Evolutionary conservation across 1,140 invertebrate species (phyloP).

Genomic region (Drosophila mayri): DNA sequence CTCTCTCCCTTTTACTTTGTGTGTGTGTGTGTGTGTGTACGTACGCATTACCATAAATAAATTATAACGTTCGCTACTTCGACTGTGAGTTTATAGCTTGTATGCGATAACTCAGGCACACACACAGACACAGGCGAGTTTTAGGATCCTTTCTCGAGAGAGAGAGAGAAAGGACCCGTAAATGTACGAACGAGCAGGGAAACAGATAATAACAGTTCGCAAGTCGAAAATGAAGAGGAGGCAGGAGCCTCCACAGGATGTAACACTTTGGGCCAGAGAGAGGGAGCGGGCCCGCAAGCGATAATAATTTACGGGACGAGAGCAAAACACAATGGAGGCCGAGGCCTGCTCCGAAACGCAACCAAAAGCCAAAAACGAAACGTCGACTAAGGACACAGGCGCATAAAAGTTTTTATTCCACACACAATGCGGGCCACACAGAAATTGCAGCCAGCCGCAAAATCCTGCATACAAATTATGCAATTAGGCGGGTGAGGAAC

Average conservation of each 20-base stretch:
- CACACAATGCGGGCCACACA: conserved; percentile 32
- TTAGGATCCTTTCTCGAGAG: conserved; percentile 22
- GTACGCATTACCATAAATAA: conserved; percentile 82
- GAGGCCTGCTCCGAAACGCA: conserved; percentile 29
- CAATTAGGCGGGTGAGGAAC: conserved; percentile 66
- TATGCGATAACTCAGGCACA: conserved; percentile 68
- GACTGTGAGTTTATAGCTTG: conserved; percentile 76
- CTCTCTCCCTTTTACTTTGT: background rate
- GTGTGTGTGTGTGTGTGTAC: conserved; percentile 30
- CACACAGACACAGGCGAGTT: conserved; percentile 22
- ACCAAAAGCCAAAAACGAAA: conserved; percentile 42
- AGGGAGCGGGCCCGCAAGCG: conserved; percentile 30
- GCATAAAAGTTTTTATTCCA: conserved; percentile 64
- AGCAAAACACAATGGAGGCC: conserved; percentile 68
- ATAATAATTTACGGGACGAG: conserved; percentile 74
- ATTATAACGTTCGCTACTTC: conserved; percentile 80
- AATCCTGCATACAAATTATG: conserved; percentile 81
- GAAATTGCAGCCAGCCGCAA: conserved; percentile 46
- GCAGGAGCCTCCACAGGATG: conserved; percentile 18
- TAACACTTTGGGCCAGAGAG: conserved; percentile 27
- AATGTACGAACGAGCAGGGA: conserved; percentile 53
- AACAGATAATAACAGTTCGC: conserved; percentile 78
- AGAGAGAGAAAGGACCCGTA: conserved; percentile 11
- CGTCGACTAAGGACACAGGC: conserved; percentile 22
- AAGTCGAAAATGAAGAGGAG: conserved; percentile 57